These are phyloP conservation scores for Philereme transversata DNA, from an alignment of 2,888 invertebrate genomes.

Conservation along the genomic window DNA sequence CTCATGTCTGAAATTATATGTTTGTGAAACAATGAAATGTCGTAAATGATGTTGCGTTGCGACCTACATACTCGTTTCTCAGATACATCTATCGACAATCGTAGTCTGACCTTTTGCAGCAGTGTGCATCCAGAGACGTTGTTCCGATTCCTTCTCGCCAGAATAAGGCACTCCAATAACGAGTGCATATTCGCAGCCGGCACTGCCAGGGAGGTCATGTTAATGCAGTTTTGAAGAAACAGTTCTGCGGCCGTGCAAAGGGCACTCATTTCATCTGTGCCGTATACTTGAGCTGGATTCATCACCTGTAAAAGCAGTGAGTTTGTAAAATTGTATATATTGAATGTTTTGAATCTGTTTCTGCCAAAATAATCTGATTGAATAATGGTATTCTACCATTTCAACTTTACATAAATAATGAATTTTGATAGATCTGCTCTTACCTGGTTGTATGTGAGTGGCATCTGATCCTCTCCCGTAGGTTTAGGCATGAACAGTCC, in stretches of 20 bases:
- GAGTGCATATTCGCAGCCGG: constrained; percentile 90
- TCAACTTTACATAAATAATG: too few species aligned
- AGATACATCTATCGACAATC: too few species aligned
- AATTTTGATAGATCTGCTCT: too few species aligned
- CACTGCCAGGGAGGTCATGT: constrained; percentile 76
- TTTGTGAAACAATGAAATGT: too few species aligned
- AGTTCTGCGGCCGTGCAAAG: constrained; percentile 91
- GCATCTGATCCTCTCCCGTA: constrained; percentile 71
- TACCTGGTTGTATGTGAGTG: constrained; percentile 71
- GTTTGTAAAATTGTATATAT: not conserved
- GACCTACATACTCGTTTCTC: too few species aligned
- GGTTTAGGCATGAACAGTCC: constrained; percentile 91
- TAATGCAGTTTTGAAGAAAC: constrained; percentile 86
- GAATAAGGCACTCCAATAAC: constrained; percentile 90
- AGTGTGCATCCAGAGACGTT: constrained; percentile 90
- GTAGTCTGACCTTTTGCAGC: constrained; percentile 88
- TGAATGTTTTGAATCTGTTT: too few species aligned
- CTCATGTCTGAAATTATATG: too few species aligned
- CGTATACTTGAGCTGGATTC: constrained; percentile 76
- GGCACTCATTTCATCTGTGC: constrained; percentile 91
- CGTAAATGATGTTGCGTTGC: too few species aligned
- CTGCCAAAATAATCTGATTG: too few species aligned
- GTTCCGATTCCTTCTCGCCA: constrained; percentile 92
- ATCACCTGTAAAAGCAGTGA: constrained; percentile 46
- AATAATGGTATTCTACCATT: too few species aligned